These are phyloP conservation scores for Sylvilagus bachmani DNA, from an alignment of 2,113 vertebrate genomes.

Conservation along the genomic window DNA sequence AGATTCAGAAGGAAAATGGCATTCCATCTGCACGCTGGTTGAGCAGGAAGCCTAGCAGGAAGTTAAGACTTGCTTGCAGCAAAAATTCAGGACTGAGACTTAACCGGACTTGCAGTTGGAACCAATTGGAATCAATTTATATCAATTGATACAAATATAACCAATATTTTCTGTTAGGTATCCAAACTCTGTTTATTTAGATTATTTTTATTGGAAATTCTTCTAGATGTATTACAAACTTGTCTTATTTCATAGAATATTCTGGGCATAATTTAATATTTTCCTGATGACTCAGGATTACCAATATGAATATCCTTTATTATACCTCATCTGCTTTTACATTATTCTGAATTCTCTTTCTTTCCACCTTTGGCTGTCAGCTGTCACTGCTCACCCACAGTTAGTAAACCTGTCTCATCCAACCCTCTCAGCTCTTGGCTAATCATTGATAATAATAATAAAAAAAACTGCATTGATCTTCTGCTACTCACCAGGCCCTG, in stretches of 20 bases:
- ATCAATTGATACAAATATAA: conserved; percentile 53
- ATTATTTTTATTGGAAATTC: conserved; percentile 38
- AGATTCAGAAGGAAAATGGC: not conserved
- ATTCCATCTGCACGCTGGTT: not conserved
- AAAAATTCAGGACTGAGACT: not conserved
- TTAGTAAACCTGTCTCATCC: conserved; percentile 74
- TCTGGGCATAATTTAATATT: conserved; percentile 74
- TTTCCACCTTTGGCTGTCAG: conserved; percentile 79
- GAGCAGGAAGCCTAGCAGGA: not conserved
- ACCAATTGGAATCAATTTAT: conserved; percentile 32
- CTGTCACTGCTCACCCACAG: conserved; percentile 73
- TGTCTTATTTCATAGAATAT: conserved; percentile 60
- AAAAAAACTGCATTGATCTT: conserved; percentile 73
- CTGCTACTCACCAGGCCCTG: conserved; percentile 46
- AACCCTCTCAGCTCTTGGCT: conserved; percentile 60
- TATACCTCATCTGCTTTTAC: conserved; percentile 59
- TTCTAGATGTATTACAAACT: conserved; percentile 56
- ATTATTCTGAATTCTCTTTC: conserved; percentile 78
- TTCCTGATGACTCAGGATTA: conserved; percentile 68
- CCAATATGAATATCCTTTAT: conserved; percentile 76
- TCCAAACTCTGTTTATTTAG: conserved; percentile 55
- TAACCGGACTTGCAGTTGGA: not conserved
- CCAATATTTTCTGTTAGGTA: conserved; percentile 47
- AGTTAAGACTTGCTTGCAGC: not conserved
- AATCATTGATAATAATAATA: conserved; percentile 77